phyloP scores from a whole-genome alignment of 2,797 vertebrate species.

The Acanthurus lineatus region DNA sequence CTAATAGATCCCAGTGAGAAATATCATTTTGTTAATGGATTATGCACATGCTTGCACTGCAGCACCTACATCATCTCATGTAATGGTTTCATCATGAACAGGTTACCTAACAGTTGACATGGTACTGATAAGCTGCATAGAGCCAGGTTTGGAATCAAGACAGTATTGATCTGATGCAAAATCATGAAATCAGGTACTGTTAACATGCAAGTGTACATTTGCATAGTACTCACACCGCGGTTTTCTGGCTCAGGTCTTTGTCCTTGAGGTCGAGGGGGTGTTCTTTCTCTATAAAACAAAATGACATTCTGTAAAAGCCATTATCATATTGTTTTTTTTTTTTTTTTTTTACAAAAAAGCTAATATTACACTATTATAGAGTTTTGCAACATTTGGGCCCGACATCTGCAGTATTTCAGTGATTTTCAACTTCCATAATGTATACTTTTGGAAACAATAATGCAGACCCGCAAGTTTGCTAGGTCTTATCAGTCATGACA shows the following conservation, averaged over 20 bases:
- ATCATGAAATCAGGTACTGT: not conserved
- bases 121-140: conserved; percentile 7
- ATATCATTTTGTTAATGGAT: conserved; percentile 72
- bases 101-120: conserved; percentile 29
- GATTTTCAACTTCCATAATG: too few relatives aligned
- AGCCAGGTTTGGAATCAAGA: not conserved
- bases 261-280: conserved; percentile 97
- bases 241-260: conserved; percentile 99
- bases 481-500: too few relatives aligned
- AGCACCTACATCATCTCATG: conserved; percentile 44
- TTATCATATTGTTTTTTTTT: not conserved
- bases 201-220: not conserved
- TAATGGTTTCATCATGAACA: conserved; percentile 82
- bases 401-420: too few relatives aligned
- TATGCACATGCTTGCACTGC: conserved; percentile 37
- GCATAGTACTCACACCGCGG: conserved; percentile 91
- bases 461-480: too few relatives aligned
- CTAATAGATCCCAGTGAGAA: conserved; percentile 80
- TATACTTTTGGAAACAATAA: too few relatives aligned
- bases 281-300: conserved; percentile 91
- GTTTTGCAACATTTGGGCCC: too few relatives aligned
- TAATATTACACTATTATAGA: too few relatives aligned
- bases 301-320: not conserved
- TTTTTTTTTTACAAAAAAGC: too few relatives aligned
- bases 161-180: not conserved